Percentiles rank a stretch among this genome's conserved stretches.
Conservation (phyloP, 2,797 vertebrate species). For the Gymnopithys bicolor region DNA sequence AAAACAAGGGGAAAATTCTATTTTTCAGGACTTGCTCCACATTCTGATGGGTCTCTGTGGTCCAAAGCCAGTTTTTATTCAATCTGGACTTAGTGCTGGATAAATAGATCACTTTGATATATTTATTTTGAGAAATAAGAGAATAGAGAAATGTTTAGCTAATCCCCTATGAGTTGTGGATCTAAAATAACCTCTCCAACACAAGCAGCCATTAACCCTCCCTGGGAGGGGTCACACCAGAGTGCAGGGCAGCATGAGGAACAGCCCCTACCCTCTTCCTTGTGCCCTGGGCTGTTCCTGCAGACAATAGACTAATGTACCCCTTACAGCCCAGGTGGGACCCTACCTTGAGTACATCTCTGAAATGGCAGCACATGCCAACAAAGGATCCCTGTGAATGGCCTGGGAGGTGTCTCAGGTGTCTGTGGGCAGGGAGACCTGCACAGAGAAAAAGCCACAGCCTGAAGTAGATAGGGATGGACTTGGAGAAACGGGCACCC, state of each 20-base stretch:
- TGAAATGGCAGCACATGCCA: neutral
- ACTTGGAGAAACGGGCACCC: neutral
- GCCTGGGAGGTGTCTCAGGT: neutral
- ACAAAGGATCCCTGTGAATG: neutral
- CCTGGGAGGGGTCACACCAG: neutral
- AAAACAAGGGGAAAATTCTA: neutral
- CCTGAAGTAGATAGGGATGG: neutral
- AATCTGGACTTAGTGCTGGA: neutral
- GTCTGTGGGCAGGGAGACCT: neutral
- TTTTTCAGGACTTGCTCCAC: neutral
- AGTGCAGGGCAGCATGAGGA: neutral
- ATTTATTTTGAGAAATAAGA: neutral
- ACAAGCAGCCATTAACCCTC: neutral
- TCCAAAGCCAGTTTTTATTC: neutral
- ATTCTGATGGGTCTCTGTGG: neutral
- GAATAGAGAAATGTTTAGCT: neutral
- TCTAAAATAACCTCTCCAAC: neutral
- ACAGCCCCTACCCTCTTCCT: neutral
- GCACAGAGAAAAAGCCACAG: neutral
- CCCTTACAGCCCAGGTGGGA: neutral
- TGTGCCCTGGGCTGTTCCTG: neutral
- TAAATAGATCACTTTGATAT: slow-evolving; percentile 20
- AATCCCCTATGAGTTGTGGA: neutral
- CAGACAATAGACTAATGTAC: fast-evolving
- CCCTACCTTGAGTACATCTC: neutral